These are phyloP conservation scores for Lynx canadensis DNA, from an alignment of 2,113 vertebrate species.

Conservation along the genomic window DNA sequence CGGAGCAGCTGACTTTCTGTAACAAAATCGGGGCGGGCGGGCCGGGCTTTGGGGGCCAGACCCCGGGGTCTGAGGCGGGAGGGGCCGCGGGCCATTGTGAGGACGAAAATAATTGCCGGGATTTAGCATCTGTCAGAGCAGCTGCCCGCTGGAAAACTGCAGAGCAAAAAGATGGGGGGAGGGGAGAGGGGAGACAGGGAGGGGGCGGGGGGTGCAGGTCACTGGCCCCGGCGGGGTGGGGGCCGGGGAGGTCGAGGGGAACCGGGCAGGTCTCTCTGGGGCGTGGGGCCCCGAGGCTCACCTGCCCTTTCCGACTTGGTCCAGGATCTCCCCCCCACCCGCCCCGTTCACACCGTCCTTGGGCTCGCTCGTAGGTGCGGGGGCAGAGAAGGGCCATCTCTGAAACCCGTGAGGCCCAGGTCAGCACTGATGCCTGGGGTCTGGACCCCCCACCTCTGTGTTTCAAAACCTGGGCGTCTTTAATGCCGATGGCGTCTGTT, in stretches of 20 bases:
- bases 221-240: rapidly evolving
- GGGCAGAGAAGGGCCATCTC: background rate
- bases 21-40: background rate
- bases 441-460: rapidly evolving
- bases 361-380: rapidly evolving
- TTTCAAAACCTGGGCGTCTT: rapidly evolving
- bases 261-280: background rate
- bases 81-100: background rate
- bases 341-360: rapidly evolving
- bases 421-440: rapidly evolving
- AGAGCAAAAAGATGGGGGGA: rapidly evolving
- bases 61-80: background rate
- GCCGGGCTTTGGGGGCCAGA: background rate
- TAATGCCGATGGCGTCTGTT: rapidly evolving
- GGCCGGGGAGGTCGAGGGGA: background rate
- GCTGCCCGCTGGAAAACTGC: background rate
- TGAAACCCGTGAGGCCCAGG: rapidly evolving
- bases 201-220: background rate
- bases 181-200: rapidly evolving
- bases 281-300: background rate
- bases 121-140: background rate
- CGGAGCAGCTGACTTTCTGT: background rate
- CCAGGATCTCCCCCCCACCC: background rate
- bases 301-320: background rate
- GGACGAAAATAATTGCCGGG: background rate